Base-by-base conservation (phyloP, 2,888 invertebrate species). In the Drosophila sordidapex region DNA sequence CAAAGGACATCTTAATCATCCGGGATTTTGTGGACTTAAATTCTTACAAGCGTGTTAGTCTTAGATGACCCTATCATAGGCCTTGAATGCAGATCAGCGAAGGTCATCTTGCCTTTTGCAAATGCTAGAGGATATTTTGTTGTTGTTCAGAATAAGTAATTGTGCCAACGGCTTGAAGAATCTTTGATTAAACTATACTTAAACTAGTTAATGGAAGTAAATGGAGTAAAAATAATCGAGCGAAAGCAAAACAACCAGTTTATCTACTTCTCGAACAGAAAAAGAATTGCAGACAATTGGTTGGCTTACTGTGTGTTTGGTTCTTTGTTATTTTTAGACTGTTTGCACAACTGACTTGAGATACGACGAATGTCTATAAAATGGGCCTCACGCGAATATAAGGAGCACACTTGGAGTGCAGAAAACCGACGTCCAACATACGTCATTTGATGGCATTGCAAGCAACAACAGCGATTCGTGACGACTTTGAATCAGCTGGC, bases 311-410 rank as follows among this genome's bases (percentile, higher is more conserved):
- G 21, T 21, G 21, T 21, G 21, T 29, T 74, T 53, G 27, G 59
- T 35, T n/a, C n/a, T 33, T 36, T 25, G 27, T 21, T 36, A 33
- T 54, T 21, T 67, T 27, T 18, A 4, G n/a, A 36, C 4, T 57
- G 58, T 78, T 78, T 79, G 70, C 15, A 79, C 79, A 78, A 70
- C 51, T 78, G 75, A 46, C 46, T 67, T 54, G 48, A 2, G 25
- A 27, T 13, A 18, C 21, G 33, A 4, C 29, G 13, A 21, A 10
- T 27, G 52, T 53, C 36, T 79, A 80, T 79, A 76, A 69, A 80
- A 67, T 4, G 60, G 38, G 35, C 8, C 2, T 25, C 27, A 43
- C 21, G 25, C 13, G 46, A 33, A n/a, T 13, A 5, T 35, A 8
- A 31, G 51, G 31, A 46, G 33, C 40, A 65, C 65, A 79, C 58